Evolutionary conservation across 1,140 invertebrate genomes (phyloP), one percentile per base, ranked within the genome.

Genomic region (Trachymyrmex septentrionalis): DNA sequence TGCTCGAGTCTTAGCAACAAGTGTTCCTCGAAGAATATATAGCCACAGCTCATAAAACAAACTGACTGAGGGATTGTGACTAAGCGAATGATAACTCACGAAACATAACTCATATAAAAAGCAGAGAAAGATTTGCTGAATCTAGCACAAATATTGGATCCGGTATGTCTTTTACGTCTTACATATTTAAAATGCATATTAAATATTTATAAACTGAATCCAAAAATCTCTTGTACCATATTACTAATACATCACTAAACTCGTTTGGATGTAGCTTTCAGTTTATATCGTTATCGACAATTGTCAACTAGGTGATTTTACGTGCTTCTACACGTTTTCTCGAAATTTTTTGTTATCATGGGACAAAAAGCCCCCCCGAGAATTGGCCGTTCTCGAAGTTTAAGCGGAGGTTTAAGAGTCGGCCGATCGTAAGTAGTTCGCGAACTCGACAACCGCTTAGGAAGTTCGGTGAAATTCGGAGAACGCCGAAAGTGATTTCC

Each of bases 401-500:
- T 84, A 84, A 84, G 72, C 82, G 73, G 48, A 67, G 72, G 82
- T 85, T 85, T 85, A 85, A 85, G 82, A 85, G 82, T 85, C 73
- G 63, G 73, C 61, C 59, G 82, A 85, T 76, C 73, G 82, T 85
- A 85, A 85, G 61, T 85, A 85, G 82, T 85, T 85, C 73, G 82
- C 30, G 63, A 85, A 85, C 87, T 85, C 72, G 87, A 76, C 48
- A 87, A 76, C 55, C 72, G 63, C 57, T 85, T 67, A 24, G 55
- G 27, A 84, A 88, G 64, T 88, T 88, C 44, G 64, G 63, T 77
- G 86, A 88, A 67, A 76, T 66, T 78, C 64, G 9, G 5, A 53
- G 71, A 76, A 85, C 78, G 34, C 34, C 14, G 71, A 77, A 88
- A 88, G 57, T 85, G 87, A 88, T 77, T 85, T 82, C 48, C 64